Percentiles rank a stretch among this genome's conserved stretches.
Conservation (phyloP, 53 echinoderm and acorn worm genomes). For the Holothuria leucospilota region DNA sequence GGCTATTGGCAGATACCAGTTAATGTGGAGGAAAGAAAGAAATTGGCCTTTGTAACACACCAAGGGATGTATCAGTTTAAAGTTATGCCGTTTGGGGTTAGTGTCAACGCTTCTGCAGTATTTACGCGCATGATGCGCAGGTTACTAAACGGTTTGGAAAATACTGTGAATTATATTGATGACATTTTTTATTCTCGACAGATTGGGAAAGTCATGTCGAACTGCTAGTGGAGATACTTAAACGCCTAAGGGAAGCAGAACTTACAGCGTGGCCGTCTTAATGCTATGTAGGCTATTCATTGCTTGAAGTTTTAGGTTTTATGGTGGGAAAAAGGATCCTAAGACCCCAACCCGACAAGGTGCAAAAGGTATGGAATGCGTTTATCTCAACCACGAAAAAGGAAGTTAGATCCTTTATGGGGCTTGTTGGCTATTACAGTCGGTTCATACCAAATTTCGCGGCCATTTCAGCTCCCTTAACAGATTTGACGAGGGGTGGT, state of each 20-base stretch:
- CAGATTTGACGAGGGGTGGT: slow-evolving; percentile 56
- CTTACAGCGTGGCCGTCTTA: slow-evolving; percentile 61
- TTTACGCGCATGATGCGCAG: slow-evolving; percentile 59
- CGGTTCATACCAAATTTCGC: slow-evolving; percentile 65
- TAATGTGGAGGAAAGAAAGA: too few species aligned
- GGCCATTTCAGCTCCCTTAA: slow-evolving; percentile 56
- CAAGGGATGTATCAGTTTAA: slow-evolving; percentile 66
- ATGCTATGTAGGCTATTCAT: slow-evolving; percentile 51
- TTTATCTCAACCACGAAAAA: slow-evolving; percentile 47
- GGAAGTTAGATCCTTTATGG: slow-evolving; percentile 49
- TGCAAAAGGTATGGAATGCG: too few species aligned
- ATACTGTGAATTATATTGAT: slow-evolving; percentile 63
- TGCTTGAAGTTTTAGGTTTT: slow-evolving; percentile 65
- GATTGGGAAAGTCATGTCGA: slow-evolving; percentile 58
- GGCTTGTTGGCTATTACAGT: slow-evolving; percentile 39
- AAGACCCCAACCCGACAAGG: slow-evolving; percentile 42
- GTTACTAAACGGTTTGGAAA: slow-evolving; percentile 33
- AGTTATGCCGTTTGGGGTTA: slow-evolving; percentile 65
- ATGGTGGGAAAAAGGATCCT: slow-evolving; percentile 47
- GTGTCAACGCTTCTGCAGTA: slow-evolving; percentile 62
- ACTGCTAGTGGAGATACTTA: slow-evolving; percentile 16
- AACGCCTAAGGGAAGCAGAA: slow-evolving; percentile 42
- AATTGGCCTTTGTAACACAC: too few species aligned
- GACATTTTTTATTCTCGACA: slow-evolving; percentile 59
- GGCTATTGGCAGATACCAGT: too few species aligned